These are phyloP conservation scores for Pungitius pungitius DNA, from an alignment of 2,113 vertebrate genomes.

Conservation along the genomic window DNA sequence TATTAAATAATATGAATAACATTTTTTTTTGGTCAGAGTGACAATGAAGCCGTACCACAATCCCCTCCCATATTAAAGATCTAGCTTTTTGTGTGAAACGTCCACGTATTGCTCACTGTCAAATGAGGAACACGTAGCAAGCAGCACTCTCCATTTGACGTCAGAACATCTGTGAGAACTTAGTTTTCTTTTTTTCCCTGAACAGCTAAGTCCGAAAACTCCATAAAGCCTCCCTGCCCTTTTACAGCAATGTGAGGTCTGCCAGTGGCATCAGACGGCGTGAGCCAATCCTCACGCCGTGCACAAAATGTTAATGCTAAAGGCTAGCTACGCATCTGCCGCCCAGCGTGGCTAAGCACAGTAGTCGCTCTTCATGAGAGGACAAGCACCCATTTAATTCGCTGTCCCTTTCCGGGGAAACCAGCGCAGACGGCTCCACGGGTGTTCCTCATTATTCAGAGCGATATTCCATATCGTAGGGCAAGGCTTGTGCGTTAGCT, in stretches of 20 bases:
- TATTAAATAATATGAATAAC: not conserved
- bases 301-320: conserved; percentile 72
- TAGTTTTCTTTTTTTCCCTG: conserved; percentile 46
- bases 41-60: not conserved
- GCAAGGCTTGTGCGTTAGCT: conserved; percentile 38
- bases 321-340: conserved; percentile 73
- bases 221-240: conserved; percentile 30
- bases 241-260: conserved; percentile 42
- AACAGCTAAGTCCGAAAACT: conserved; percentile 10
- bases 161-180: conserved; percentile 58
- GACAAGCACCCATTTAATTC: conserved; percentile 74
- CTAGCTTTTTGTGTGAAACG: too few relatives aligned
- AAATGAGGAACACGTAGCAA: conserved; percentile 10
- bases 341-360: conserved; percentile 61
- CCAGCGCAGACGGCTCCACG: conserved; percentile 48
- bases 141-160: conserved; percentile 14
- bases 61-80: too few relatives aligned
- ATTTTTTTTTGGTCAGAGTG: not conserved
- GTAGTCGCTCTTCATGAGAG: conserved; percentile 62
- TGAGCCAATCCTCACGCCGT: conserved; percentile 47
- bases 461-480: conserved; percentile 66
- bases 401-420: conserved; percentile 51
- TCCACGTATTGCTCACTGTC: not conserved
- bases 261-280: conserved; percentile 59
- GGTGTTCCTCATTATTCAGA: conserved; percentile 72